Percentiles rank a stretch among this genome's conserved stretches.
These are phyloP conservation scores for Temnothorax unifasciatus DNA, from an alignment of 2,888 invertebrate genomes.

Conservation along the genomic window DNA sequence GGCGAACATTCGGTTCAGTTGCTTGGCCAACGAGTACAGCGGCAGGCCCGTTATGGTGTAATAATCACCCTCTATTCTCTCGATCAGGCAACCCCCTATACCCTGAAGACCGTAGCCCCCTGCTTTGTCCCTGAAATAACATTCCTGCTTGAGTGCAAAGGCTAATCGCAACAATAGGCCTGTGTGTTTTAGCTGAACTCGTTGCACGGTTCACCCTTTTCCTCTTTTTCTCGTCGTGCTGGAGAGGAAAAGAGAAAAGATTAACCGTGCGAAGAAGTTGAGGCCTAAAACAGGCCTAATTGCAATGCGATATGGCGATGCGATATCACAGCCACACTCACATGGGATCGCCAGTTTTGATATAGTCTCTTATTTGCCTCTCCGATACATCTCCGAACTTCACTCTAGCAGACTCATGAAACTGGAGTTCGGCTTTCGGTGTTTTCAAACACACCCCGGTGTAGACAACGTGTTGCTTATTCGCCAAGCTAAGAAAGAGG, in stretches of 20 bases:
- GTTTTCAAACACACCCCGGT: slow-evolving; percentile 95
- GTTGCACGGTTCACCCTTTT: no score
- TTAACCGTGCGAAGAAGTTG: no score
- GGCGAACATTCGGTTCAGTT: slow-evolving; percentile 80
- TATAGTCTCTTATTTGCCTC: slow-evolving; percentile 93
- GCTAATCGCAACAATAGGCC: background rate
- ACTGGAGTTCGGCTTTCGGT: slow-evolving; percentile 88
- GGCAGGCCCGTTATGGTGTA: slow-evolving; percentile 97
- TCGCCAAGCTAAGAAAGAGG: slow-evolving; percentile 89
- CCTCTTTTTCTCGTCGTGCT: no score
- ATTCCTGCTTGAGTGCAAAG: background rate
- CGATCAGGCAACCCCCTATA: slow-evolving; percentile 93
- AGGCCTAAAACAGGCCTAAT: no score
- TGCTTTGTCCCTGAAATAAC: slow-evolving; percentile 92
- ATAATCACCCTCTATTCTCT: slow-evolving; percentile 94
- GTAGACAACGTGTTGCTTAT: slow-evolving; percentile 93
- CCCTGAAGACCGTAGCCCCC: slow-evolving; percentile 97
- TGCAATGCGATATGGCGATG: no score
- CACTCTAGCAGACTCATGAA: slow-evolving; percentile 94
- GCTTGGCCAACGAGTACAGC: slow-evolving; percentile 87
- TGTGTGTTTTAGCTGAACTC: no score
- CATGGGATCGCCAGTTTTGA: slow-evolving; percentile 96
- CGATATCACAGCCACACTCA: slow-evolving; percentile 83
- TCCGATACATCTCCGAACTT: slow-evolving; percentile 92
- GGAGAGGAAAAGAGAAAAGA: no score